phyloP scores from a whole-genome alignment of 2,797 vertebrate genomes.

The Galago senegalensis region DNA sequence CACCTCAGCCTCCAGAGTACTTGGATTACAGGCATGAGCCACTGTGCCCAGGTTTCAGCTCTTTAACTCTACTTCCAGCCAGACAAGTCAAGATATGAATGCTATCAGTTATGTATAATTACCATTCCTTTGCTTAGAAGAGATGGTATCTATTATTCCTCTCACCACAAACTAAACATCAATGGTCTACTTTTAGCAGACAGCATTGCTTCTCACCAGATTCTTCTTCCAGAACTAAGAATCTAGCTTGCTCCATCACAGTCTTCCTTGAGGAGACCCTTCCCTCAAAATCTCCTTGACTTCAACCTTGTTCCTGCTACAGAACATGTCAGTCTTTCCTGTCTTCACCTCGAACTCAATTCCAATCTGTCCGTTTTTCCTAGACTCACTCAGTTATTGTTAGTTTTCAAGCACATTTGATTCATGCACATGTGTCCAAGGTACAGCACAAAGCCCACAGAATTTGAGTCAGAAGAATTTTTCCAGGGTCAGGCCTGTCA shows the following conservation, averaged over 20 bases:
- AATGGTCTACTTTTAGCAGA: not conserved
- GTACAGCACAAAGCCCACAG: not conserved
- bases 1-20: not conserved
- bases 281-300: not conserved
- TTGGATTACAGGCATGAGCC: not conserved
- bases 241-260: not conserved
- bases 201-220: not conserved
- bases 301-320: not conserved
- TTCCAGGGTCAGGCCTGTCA: not conserved
- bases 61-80: not conserved
- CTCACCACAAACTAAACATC: not conserved
- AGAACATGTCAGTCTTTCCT: not conserved
- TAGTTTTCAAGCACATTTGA: not conserved
- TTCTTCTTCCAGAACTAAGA: not conserved
- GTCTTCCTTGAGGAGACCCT: not conserved
- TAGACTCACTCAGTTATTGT: not conserved
- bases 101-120: not conserved
- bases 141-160: not conserved
- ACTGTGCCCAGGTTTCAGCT: not conserved
- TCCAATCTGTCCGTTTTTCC: not conserved
- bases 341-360: slow-evolving; percentile 27
- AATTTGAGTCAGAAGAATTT: not conserved
- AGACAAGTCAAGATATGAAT: not conserved
- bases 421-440: not conserved
- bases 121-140: not conserved